A percentile compares a stretch with the other conserved stretches of the same genome.
Evolutionary conservation across 2,888 invertebrate genomes (phyloP).

Genomic region (Orchesella flavescens): DNA sequence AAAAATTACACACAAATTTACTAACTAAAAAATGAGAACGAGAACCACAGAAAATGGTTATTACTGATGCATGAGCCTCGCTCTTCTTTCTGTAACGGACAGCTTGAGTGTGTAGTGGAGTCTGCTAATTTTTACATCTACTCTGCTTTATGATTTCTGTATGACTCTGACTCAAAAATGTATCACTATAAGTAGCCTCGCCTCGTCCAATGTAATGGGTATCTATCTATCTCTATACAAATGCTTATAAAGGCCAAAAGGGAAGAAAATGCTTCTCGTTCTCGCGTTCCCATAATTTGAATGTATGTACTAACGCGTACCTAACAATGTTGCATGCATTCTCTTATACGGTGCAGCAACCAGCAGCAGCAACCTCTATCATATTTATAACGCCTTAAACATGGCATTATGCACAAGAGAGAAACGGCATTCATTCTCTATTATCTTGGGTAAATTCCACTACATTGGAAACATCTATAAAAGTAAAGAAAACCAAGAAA

Average conservation of each 20-base stretch:
- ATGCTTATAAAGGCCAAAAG: not conserved
- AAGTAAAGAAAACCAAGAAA: slow-evolving; percentile 13
- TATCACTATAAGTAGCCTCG: slow-evolving; percentile 5
- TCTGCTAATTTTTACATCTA: slow-evolving; percentile 11
- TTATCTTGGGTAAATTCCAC: slow-evolving; percentile 37
- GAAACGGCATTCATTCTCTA: slow-evolving; percentile 23
- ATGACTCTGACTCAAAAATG: slow-evolving; percentile 14
- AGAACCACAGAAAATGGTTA: not conserved
- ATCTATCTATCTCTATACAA: not conserved
- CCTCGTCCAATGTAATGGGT: not conserved
- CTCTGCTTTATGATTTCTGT: slow-evolving; percentile 25
- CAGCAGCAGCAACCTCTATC: too few species aligned
- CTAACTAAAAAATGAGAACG: too few species aligned
- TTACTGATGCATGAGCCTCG: slow-evolving; percentile 22
- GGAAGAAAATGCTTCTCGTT: slow-evolving; percentile 3
- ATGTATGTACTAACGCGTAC: not conserved
- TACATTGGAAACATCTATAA: slow-evolving; percentile 1
- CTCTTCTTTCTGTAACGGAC: slow-evolving; percentile 20
- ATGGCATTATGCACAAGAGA: not conserved
- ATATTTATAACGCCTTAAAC: too few species aligned
- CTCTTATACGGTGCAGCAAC: not conserved
- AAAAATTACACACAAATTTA: too few species aligned
- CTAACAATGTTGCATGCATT: not conserved
- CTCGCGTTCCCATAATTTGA: slow-evolving; percentile 16
- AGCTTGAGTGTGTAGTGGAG: not conserved